Evolutionary conservation across 2,113 vertebrate species (phyloP), one percentile per base, ranked within the genome.

Genomic region (Nibea albiflora): DNA sequence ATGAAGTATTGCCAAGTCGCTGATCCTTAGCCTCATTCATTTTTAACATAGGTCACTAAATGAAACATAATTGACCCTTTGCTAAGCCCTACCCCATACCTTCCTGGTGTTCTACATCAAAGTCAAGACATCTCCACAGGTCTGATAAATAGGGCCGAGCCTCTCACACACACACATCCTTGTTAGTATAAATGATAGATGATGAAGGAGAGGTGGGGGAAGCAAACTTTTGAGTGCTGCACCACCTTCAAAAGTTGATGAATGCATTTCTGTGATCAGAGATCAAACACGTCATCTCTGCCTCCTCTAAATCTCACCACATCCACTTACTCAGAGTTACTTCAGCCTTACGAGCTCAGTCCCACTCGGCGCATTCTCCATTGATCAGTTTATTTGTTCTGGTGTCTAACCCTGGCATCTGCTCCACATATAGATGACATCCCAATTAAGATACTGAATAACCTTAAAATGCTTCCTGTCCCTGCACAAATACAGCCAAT

Each of bases 181-280:
- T 73, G 68, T 49, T 63, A 16, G 22, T 64, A 9, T 56, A n/a
- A 68, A 54, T 69, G 39, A 61, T 73, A 9, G 22, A 56, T 35
- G 47, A 19, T 63, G 61, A 17, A 64, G 62, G 17, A 80, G 61
- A 58, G 73, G 61, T 80, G 61, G 60, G 61, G 60, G 54, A 80
- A 73, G 70, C 52, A 80, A 73, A 80, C 61, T 31, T 73, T 52
- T 66, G 70, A 80, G 62, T 19, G 31, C 46, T 74, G 70, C 70
- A 46, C 53, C 57, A 76, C 52, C 60, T 83, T 71, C 65, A 71
- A 17, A 83, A 58, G 58, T 44, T 83, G 73, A 76, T 71, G 52
- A 76, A 71, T 73, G 62, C 61, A 19, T 66, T 15, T 26, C 57
- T 57, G 69, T 53, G 53, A 72, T 35, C 46, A 31, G 35, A 77